Evolutionary conservation across 64 coral and sea anemone genomes (phyloP).

Genomic region (Hydrozoanthus tunicans): DNA sequence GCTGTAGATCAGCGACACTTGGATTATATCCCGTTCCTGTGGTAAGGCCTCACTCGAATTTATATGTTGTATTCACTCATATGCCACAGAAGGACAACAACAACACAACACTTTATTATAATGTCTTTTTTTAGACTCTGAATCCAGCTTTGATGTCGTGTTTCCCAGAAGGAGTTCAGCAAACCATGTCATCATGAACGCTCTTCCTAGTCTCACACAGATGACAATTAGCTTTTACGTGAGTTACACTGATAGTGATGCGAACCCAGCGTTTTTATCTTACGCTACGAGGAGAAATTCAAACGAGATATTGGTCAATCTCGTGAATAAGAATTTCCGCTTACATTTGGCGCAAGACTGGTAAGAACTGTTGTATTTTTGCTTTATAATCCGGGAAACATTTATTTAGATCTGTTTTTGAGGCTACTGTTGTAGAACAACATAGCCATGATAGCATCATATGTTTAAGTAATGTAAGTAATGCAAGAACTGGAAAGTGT

Average conservation of each 20-base stretch:
- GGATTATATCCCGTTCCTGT: too few relatives aligned
- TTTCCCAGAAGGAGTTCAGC: neutral
- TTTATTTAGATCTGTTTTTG: too few relatives aligned
- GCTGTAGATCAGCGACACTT: too few relatives aligned
- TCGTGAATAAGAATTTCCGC: neutral
- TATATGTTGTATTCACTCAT: too few relatives aligned
- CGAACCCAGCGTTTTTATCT: neutral
- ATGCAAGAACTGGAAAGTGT: too few relatives aligned
- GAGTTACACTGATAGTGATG: neutral
- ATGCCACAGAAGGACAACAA: too few relatives aligned
- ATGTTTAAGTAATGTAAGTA: too few relatives aligned
- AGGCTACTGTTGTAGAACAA: too few relatives aligned
- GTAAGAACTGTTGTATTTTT: neutral
- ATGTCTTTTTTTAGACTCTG: neutral
- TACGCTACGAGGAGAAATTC: neutral
- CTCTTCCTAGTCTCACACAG: neutral
- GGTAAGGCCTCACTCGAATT: too few relatives aligned
- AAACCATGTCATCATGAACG: conserved; percentile 4
- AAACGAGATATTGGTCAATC: conserved; percentile 21
- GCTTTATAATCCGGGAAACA: neutral
- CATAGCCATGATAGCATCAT: too few relatives aligned
- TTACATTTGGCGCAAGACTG: neutral
- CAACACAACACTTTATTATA: too few relatives aligned
- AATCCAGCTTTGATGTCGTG: conserved; percentile 5
- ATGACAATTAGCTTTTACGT: conserved; percentile 19